Conservation (phyloP, 2,888 invertebrate species). For the Pammene fasciana region DNA sequence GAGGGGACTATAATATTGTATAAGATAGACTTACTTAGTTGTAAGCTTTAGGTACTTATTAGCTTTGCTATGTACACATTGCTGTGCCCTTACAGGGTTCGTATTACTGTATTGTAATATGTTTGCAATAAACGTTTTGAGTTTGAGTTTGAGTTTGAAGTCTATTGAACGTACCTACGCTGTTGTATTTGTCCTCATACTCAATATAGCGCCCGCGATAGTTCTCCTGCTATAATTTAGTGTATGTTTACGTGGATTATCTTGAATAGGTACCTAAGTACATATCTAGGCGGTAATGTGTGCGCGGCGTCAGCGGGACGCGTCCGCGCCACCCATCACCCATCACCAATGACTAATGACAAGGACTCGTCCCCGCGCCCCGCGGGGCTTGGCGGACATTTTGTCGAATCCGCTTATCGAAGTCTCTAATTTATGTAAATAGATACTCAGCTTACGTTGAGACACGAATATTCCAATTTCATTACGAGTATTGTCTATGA, state of each 20-base stretch:
- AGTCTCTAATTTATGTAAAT: not conserved
- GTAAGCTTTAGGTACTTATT: too few species aligned
- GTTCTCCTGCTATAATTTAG: too few species aligned
- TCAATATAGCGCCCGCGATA: not conserved
- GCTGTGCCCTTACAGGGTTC: too few species aligned
- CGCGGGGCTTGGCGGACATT: not conserved
- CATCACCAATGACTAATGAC: constrained; percentile 38
- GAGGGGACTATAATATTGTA: too few species aligned
- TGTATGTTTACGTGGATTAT: not conserved
- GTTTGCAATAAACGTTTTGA: too few species aligned
- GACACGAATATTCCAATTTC: too few species aligned
- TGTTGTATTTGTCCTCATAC: not conserved
- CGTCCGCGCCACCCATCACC: constrained; percentile 37
- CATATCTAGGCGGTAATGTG: not conserved
- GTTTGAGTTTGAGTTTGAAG: too few species aligned
- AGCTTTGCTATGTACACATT: too few species aligned
- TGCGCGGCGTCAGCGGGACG: constrained; percentile 15
- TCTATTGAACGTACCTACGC: not conserved
- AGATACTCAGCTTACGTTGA: not conserved
- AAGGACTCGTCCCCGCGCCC: constrained; percentile 28
- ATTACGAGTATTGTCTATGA: too few species aligned
- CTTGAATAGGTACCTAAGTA: not conserved
- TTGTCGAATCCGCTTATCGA: constrained; percentile 25
- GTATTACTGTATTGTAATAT: too few species aligned
- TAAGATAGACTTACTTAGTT: too few species aligned